phyloP scores from a whole-genome alignment of 2,888 invertebrate genomes.

The Merodon equestris region DNA sequence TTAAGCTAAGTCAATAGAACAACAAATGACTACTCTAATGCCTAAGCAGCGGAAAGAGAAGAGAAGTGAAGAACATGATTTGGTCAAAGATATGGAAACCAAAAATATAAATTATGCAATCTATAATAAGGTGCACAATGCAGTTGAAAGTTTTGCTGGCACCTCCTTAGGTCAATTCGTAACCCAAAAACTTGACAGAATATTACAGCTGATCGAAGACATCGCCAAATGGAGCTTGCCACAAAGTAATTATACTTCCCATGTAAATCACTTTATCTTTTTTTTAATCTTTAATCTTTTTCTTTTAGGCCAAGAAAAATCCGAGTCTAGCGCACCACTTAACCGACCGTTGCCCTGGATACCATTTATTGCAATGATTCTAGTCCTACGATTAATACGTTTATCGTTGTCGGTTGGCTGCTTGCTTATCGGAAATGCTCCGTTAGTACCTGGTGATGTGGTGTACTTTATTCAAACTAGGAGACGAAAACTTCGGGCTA shows the following conservation, averaged over 20 bases:
- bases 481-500: slow-evolving; percentile 74
- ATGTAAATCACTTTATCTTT: slow-evolving; percentile 2
- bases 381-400: slow-evolving; percentile 73
- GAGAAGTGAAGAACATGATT: slow-evolving; percentile 15
- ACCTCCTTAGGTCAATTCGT: slow-evolving; percentile 74
- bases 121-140: slow-evolving; percentile 70
- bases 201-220: slow-evolving; percentile 74
- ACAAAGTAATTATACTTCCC: slow-evolving; percentile 65
- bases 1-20: no score
- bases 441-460: slow-evolving; percentile 72
- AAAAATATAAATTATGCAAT: slow-evolving; percentile 25
- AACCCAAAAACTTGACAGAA: slow-evolving; percentile 73
- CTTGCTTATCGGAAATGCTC: slow-evolving; percentile 74
- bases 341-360: slow-evolving; percentile 76
- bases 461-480: slow-evolving; percentile 76
- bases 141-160: slow-evolving; percentile 73
- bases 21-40: slow-evolving; percentile 39
- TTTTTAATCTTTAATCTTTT: background rate
- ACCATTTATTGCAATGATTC: slow-evolving; percentile 74
- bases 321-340: slow-evolving; percentile 53
- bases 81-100: slow-evolving; percentile 29
- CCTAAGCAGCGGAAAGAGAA: slow-evolving; percentile 4
- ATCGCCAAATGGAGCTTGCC: slow-evolving; percentile 78
- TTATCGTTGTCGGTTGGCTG: slow-evolving; percentile 73
- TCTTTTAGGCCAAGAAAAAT: slow-evolving; percentile 44